A percentile compares a stretch with the other conserved stretches of the same genome.
These are phyloP conservation scores for Drosophila dives DNA, from an alignment of 2,888 invertebrate species.

Conservation along the genomic window DNA sequence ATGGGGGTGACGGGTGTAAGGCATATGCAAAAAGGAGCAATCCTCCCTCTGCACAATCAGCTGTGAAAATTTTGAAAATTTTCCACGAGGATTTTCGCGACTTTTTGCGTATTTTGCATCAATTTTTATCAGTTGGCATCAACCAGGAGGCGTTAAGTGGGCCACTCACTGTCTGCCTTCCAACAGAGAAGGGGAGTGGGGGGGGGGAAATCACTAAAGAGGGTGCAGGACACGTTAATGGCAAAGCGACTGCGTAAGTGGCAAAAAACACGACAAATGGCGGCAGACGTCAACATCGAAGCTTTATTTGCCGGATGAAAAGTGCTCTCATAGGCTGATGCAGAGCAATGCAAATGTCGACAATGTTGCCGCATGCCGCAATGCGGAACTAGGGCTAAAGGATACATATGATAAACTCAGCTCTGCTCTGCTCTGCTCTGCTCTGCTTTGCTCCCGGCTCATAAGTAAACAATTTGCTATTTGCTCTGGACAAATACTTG, in stretches of 20 bases:
- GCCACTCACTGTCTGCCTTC: not conserved
- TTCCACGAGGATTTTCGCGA: conserved; percentile 85
- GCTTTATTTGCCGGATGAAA: conserved; percentile 42
- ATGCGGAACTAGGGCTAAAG: conserved; percentile 8
- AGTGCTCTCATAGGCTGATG: conserved; percentile 50
- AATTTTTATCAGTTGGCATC: conserved; percentile 79
- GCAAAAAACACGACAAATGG: conserved; percentile 63
- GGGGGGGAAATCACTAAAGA: conserved; percentile 1
- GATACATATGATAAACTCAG: conserved; percentile 12
- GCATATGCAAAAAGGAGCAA: conserved; percentile 77
- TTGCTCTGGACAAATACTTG: conserved; percentile 19
- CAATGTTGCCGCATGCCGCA: not conserved
- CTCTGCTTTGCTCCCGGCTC: conserved; percentile 1
- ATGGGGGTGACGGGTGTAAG: conserved; percentile 45
- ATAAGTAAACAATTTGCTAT: conserved; percentile 40
- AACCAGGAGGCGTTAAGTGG: conserved; percentile 34
- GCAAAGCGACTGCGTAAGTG: conserved; percentile 73
- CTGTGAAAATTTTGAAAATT: conserved; percentile 85
- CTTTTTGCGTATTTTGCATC: conserved; percentile 83
- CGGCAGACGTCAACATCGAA: conserved; percentile 37
- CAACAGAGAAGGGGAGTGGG: not conserved
- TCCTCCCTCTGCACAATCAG: conserved; percentile 82
- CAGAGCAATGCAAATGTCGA: conserved; percentile 8
- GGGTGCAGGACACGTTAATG: conserved; percentile 54
- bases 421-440: not conserved